phyloP scores from a whole-genome alignment of 2,113 vertebrate genomes.

The Bombycilla garrulus region DNA sequence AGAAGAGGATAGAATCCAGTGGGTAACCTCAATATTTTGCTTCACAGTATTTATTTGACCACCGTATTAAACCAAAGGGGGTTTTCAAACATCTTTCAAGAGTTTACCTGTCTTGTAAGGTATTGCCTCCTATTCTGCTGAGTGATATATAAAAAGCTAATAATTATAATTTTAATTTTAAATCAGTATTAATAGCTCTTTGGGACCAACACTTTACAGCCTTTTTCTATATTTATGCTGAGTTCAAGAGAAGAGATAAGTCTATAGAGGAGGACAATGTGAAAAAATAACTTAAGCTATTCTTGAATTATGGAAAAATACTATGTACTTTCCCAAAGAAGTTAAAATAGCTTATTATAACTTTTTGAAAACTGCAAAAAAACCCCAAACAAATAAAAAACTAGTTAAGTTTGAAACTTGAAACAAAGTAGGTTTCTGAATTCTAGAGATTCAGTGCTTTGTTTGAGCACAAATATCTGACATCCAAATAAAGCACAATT shows the following conservation, averaged over 20 bases:
- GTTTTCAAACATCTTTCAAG: not conserved
- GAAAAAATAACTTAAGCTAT: not conserved
- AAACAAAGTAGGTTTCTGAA: not conserved
- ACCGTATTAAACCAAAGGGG: not conserved
- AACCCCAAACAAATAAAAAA: not conserved
- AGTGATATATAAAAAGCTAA: not conserved
- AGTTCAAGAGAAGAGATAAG: not conserved
- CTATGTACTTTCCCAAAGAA: not conserved
- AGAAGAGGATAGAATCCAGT: not conserved
- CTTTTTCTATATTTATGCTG: not conserved
- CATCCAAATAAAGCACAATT: not conserved
- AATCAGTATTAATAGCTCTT: not conserved
- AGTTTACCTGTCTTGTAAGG: not conserved
- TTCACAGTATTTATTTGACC: not conserved
- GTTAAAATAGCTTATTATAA: not conserved
- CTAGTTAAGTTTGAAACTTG: not conserved
- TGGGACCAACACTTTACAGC: not conserved
- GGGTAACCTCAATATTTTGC: not conserved
- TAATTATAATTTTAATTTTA: not conserved
- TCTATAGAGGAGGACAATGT: not conserved
- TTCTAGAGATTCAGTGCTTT: not conserved
- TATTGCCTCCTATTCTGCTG: not conserved
- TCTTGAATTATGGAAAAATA: not conserved
- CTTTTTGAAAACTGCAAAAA: not conserved
- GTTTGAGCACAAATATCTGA: not conserved